Base-by-base conservation (phyloP, 2,888 invertebrate genomes). In the Ennomos erosarius region DNA sequence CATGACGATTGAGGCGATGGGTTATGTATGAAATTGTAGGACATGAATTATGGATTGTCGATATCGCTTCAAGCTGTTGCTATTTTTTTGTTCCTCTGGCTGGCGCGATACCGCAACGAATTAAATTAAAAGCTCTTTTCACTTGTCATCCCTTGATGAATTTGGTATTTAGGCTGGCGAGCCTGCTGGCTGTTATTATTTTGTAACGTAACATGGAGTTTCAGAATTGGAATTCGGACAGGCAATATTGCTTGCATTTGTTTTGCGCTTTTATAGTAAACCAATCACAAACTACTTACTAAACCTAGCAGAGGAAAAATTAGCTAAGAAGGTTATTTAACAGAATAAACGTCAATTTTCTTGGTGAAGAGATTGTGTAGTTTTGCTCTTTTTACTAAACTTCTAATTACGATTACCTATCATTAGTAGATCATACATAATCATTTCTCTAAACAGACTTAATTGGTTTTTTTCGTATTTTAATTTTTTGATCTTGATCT, bases 1-100 rank as follows among this genome's bases (percentile, higher is more conserved):
- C 85, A 81, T 72, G 77, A 71, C 76, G 68, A 71, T 78, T 73
- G 62, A 63, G 66, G 68, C 70, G 70, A 69, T 76, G 76, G 70
- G 78, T 84, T 83, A 84, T 81, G 86, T 91, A 92, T 92, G 89
- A 91, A 91, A 92, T 90, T 92, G 91, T 91, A 84, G 84, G 89
- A 90, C 92, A 92, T 92, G 91, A 92, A 92, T 92, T 91, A 92
- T 92, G 90, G 90, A 92, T 92, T 92, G 91, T 91, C 92, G 92
- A 92, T 92, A 91, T 88, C 88, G 91, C 90, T 90, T 81, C 90
- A 91, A 92, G 92, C 92, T 92, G 92, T 91, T 90, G 87, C 88
- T 87, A 82, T 89, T 79, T 88, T 89, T 91, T 87, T 83, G 80
- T 85, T 82, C 85, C 87, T 73, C 86, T 85, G 26, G 26, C 85